phyloP scores from a whole-genome alignment of 2,113 vertebrate species.

The Onychostoma macrolepis region DNA sequence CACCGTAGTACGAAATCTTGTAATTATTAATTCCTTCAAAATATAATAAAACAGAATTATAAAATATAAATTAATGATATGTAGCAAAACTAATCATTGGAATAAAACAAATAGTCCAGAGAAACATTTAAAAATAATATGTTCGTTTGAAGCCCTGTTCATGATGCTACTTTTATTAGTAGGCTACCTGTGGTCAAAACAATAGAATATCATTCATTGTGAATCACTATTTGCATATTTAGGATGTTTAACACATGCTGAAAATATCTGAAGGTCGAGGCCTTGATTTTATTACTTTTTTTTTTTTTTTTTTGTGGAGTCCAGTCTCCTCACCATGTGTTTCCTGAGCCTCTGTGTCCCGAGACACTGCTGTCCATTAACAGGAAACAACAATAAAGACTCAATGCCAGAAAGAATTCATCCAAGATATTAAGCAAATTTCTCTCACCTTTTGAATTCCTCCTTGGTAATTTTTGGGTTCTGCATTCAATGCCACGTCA shows the following conservation, averaged over 20 bases:
- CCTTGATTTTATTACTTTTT: slow-evolving; percentile 3
- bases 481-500: neutral
- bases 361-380: neutral
- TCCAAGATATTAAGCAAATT: neutral
- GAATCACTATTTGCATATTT: neutral
- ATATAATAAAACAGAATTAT: neutral
- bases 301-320: no score
- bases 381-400: slow-evolving; percentile 40
- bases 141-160: neutral
- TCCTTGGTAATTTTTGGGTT: neutral
- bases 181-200: neutral
- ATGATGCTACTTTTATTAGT: neutral
- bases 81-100: neutral
- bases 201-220: neutral
- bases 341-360: slow-evolving; percentile 26
- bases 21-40: neutral
- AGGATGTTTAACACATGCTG: neutral
- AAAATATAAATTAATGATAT: neutral
- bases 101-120: neutral
- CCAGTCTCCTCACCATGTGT: neutral
- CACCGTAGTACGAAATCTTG: neutral
- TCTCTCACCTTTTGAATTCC: neutral
- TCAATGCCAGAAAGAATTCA: neutral
- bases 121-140: neutral
- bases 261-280: slow-evolving; percentile 7